phyloP scores from a whole-genome alignment of 2,113 vertebrate genomes.

The Centropristis striata region DNA sequence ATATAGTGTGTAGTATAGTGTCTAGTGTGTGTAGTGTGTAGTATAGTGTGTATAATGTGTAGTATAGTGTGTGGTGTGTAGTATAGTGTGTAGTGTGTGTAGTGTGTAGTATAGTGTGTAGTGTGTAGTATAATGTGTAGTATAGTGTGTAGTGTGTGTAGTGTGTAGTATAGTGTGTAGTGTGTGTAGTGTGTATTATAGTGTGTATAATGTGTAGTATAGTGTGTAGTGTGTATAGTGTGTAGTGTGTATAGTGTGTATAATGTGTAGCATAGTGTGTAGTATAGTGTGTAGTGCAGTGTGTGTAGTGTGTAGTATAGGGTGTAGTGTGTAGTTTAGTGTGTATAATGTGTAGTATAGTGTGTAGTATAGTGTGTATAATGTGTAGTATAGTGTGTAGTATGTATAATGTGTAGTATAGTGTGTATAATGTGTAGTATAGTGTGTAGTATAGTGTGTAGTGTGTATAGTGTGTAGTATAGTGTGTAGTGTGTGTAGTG shows the following conservation, averaged over 20 bases:
- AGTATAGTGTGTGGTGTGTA: background rate
- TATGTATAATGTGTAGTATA: background rate
- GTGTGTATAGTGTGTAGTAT: background rate
- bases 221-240: constrained; percentile 24
- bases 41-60: background rate
- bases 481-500: background rate
- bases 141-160: constrained; percentile 31
- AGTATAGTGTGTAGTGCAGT: too few species aligned
- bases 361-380: constrained; percentile 28
- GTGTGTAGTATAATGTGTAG: background rate
- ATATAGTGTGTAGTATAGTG: too few species aligned
- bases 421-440: background rate
- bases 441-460: background rate
- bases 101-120: background rate
- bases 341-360: too few species aligned
- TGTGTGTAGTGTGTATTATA: background rate
- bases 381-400: background rate
- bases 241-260: background rate
- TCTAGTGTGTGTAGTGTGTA: constrained; percentile 25
- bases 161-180: background rate
- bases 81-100: constrained; percentile 29
- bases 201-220: background rate
- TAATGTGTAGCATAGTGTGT: too few species aligned
- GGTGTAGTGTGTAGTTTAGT: background rate
- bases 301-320: constrained; percentile 17